Evolutionary conservation across 2,888 invertebrate species (phyloP).

Genomic region (Thysanoteuthis rhombus): DNA sequence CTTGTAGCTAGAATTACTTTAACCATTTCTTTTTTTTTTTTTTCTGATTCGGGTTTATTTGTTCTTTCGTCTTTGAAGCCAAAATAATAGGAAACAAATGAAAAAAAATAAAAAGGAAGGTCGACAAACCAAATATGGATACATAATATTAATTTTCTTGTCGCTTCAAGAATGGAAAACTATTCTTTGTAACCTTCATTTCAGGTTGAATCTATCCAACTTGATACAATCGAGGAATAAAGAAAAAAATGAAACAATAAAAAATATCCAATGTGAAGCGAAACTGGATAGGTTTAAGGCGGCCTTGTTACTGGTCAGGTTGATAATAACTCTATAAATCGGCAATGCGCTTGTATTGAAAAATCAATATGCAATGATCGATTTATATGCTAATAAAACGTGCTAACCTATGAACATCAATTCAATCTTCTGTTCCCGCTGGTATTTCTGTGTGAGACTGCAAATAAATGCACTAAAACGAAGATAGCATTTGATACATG

Average conservation of each 20-base stretch:
- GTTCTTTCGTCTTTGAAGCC: background rate
- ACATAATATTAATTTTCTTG: background rate
- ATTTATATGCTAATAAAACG: background rate
- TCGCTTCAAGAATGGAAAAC: background rate
- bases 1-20: background rate
- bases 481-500: too few species aligned
- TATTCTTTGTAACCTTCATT: background rate
- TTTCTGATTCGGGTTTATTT: background rate
- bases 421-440: too few species aligned
- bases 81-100: background rate
- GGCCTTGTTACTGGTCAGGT: background rate
- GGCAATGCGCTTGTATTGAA: background rate
- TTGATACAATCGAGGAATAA: background rate
- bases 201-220: background rate
- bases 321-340: background rate
- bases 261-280: background rate
- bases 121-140: background rate
- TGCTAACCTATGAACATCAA: background rate
- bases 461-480: too few species aligned
- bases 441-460: too few species aligned
- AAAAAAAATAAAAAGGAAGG: background rate
- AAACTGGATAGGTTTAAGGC: background rate
- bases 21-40: background rate
- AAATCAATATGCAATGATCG: background rate
- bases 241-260: background rate